Percentiles rank a stretch among this genome's conserved stretches.
These are phyloP conservation scores for Protophormia terraenovae DNA, from an alignment of 2,888 invertebrate species.

Conservation along the genomic window DNA sequence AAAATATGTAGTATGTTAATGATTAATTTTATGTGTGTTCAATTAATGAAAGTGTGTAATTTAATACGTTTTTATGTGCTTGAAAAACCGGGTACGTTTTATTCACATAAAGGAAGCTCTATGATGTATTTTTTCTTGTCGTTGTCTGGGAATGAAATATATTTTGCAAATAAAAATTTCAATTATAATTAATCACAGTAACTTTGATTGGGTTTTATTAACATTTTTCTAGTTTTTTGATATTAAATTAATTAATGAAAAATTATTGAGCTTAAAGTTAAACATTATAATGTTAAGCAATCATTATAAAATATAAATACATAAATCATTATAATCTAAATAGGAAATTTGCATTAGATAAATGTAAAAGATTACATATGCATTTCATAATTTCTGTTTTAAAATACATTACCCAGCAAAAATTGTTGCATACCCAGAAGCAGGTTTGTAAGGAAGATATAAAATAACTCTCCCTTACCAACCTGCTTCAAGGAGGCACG, in stretches of 20 bases:
- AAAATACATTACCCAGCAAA: no score
- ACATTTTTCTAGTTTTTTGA: background rate
- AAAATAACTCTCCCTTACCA: no score
- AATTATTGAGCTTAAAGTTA: background rate
- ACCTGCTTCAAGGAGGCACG: no score
- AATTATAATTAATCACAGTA: constrained; percentile 34
- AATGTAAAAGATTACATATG: no score
- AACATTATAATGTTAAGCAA: background rate
- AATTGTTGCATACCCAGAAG: no score
- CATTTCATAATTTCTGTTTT: no score
- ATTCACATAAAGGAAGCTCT: constrained; percentile 11
- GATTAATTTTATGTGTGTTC: constrained; percentile 51
- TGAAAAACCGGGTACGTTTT: background rate
- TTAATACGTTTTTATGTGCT: constrained; percentile 18
- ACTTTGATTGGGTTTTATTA: background rate
- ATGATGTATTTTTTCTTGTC: background rate
- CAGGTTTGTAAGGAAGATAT: no score
- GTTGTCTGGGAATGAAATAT: constrained; percentile 12
- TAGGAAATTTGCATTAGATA: background rate
- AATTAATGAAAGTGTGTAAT: constrained; percentile 61
- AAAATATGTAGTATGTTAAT: constrained; percentile 25
- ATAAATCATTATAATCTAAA: background rate
- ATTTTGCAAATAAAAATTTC: constrained; percentile 17
- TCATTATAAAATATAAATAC: background rate
- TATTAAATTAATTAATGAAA: constrained; percentile 13